Percentiles rank a stretch among this genome's conserved stretches.
phyloP scores from a whole-genome alignment of 2,113 vertebrate genomes.

The Tapirus terrestris region DNA sequence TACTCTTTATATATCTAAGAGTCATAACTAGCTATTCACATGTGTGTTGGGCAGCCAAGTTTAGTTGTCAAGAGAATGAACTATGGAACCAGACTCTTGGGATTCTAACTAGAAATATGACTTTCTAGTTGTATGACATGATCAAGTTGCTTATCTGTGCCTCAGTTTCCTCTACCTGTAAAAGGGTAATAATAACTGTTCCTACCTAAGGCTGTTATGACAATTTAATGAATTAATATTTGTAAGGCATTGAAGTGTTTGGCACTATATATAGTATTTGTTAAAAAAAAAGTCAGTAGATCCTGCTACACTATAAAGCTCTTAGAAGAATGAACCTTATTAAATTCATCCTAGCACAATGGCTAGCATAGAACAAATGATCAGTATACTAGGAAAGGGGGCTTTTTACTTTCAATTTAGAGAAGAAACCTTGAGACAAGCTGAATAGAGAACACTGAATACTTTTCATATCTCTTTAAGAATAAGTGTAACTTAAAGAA shows the following conservation, averaged over 20 bases:
- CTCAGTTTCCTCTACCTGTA: slow-evolving; percentile 10
- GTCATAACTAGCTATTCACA: slow-evolving; percentile 14
- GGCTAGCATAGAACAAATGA: slow-evolving; percentile 29
- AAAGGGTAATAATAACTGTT: not conserved
- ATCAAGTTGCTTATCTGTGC: not conserved
- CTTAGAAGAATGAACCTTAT: not conserved
- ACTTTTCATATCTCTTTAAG: not conserved
- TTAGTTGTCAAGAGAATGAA: slow-evolving; percentile 13
- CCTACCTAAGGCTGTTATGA: not conserved
- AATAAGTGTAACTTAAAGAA: not conserved
- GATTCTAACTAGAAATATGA: slow-evolving; percentile 16
- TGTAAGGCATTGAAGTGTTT: not conserved
- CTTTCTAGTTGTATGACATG: slow-evolving; percentile 21
- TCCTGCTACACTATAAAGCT: slow-evolving; percentile 6
- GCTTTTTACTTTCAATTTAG: not conserved
- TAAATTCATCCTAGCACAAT: slow-evolving; percentile 6
- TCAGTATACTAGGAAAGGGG: not conserved
- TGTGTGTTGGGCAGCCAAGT: not conserved
- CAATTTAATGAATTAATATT: not conserved
- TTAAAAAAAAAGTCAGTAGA: not conserved
- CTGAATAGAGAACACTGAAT: not conserved
- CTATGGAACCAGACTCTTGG: not conserved
- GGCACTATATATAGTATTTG: not conserved
- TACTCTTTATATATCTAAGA: slow-evolving; percentile 42
- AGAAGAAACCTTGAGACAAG: slow-evolving; percentile 20